These are phyloP conservation scores for Pycnonotus jocosus DNA, from an alignment of 2,113 vertebrate species.

Conservation along the genomic window DNA sequence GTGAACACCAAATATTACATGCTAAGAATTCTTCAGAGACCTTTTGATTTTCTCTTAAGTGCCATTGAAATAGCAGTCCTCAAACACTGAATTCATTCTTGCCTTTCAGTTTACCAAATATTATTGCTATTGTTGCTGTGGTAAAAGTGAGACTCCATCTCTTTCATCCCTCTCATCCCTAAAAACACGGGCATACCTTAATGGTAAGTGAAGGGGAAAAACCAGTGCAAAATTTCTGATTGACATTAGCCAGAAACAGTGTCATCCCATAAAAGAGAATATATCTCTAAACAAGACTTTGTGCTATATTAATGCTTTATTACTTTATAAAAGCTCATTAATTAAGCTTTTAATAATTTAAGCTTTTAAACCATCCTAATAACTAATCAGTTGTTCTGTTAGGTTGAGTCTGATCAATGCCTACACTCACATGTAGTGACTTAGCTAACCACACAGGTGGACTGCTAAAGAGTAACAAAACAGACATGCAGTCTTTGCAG, in stretches of 20 bases:
- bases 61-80: neutral
- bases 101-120: neutral
- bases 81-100: neutral
- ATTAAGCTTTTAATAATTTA: too few relatives aligned
- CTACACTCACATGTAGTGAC: neutral
- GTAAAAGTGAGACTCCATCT: neutral
- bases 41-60: neutral
- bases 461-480: neutral
- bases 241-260: accelerated
- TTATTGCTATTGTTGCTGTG: neutral
- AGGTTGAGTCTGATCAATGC: neutral
- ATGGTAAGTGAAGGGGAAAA: neutral
- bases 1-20: neutral
- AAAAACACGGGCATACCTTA: neutral
- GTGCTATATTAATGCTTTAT: neutral
- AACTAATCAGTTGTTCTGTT: neutral
- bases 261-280: neutral
- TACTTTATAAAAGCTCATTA: neutral
- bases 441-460: neutral
- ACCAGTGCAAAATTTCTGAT: neutral
- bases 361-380: neutral
- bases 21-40: neutral
- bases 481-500: neutral
- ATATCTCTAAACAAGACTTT: neutral
- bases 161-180: neutral